Base-by-base conservation (phyloP, 2,888 invertebrate species). In the Agrotis puta region DNA sequence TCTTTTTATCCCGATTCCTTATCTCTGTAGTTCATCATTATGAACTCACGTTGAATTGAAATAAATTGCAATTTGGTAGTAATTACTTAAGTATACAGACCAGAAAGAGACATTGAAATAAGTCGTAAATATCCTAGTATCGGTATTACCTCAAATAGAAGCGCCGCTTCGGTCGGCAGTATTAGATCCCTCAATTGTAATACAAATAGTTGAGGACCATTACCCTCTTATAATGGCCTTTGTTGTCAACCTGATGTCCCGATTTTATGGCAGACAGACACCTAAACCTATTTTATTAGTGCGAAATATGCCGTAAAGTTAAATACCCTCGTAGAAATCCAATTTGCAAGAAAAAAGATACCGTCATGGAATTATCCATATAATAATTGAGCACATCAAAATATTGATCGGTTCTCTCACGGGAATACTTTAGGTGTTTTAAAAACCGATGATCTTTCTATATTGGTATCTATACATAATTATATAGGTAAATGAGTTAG, bases 171-270 rank as follows among this genome's bases (percentile, higher is more conserved):
- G 13, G 14, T 54, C 53, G n/a, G 24, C 53, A 70, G 4, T 54
- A 45, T 61, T 53, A n/a, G 45, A 47, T 33, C 61, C 33, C 51
- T 56, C 51, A 70, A 47, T 62, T n/a, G 47, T 39, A 62, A 70
- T 70, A 71, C 62, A 47, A 63, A 70, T 71, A 54, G 70, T 62
- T 70, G 20, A 39, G 47, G 20, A 70, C 33, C 53, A 70, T 62
- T 53, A 70, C 53, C 39, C 20, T 63, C 39, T 63, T 70, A 62
- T 62, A 20, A 63, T 71, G 24, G 53, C 47, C 24, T 54, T 48
- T 54, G 47, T 71, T 70, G 63, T 54, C 27, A 72, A 64, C 43
- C 54, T 54, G 63, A 63, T 63, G 39, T 39, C 13, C 62, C 70
- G 48, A 70, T 63, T 63, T 63, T 39, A 63, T 47, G 54, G 47